Evolutionary conservation across 2,113 vertebrate genomes (phyloP).

Genomic region (Oncorhynchus kisutch): DNA sequence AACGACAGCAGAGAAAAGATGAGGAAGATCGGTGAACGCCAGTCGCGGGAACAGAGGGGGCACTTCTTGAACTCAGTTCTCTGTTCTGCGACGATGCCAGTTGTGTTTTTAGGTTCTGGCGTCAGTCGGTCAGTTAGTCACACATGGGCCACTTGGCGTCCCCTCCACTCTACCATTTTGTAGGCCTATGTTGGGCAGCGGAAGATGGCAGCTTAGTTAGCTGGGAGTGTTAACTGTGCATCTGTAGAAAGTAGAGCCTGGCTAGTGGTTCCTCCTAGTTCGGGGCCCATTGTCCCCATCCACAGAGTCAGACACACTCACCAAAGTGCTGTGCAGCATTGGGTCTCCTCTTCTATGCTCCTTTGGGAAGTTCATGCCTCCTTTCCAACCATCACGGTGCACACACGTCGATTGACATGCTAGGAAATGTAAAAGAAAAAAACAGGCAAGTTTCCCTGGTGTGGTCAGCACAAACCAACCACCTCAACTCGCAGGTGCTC

Average conservation of each 20-base stretch:
- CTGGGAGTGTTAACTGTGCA: slow-evolving; percentile 41
- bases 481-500: slow-evolving; percentile 8
- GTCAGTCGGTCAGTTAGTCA: slow-evolving; percentile 17
- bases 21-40: slow-evolving; percentile 27
- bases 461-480: slow-evolving; percentile 21
- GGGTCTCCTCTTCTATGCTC: not conserved
- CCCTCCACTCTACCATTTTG: slow-evolving; percentile 23
- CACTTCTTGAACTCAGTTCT: slow-evolving; percentile 65
- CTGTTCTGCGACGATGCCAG: slow-evolving; percentile 34
- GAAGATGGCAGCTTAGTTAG: slow-evolving; percentile 65
- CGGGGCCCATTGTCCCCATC: slow-evolving; percentile 1
- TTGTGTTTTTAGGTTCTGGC: slow-evolving; percentile 22
- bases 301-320: slow-evolving; percentile 23
- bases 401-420: slow-evolving; percentile 30
- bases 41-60: slow-evolving; percentile 58
- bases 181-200: slow-evolving; percentile 51
- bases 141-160: not conserved
- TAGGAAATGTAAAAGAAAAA: not conserved
- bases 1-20: slow-evolving; percentile 34
- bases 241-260: slow-evolving; percentile 20
- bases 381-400: no score
- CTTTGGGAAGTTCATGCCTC: not conserved
- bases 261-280: slow-evolving; percentile 5
- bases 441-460: not conserved
- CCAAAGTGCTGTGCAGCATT: slow-evolving; percentile 37